A percentile compares a stretch with the other conserved stretches of the same genome.
phyloP scores from a whole-genome alignment of 1,140 invertebrate genomes.

The Drosophila takahashii region DNA sequence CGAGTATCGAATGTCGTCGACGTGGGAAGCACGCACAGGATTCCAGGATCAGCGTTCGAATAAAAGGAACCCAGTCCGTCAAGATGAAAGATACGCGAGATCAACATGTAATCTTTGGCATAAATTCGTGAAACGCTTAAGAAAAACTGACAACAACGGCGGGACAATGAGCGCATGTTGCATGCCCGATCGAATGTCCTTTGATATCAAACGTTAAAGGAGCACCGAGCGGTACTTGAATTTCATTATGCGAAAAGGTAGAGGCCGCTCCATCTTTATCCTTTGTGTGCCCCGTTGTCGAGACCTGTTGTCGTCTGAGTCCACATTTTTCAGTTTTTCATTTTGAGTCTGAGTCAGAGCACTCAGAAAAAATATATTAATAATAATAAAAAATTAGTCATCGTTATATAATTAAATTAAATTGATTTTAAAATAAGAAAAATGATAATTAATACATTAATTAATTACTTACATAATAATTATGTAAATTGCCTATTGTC shows the following conservation, averaged over 20 bases:
- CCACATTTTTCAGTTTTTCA: constrained; percentile 11
- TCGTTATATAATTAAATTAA: too few relatives aligned
- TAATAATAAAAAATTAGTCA: too few relatives aligned
- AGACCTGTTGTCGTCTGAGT: constrained; percentile 70
- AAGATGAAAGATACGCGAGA: constrained; percentile 81
- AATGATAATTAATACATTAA: too few relatives aligned
- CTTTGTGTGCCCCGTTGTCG: constrained; percentile 25
- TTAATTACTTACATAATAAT: too few relatives aligned
- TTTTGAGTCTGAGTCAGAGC: constrained; percentile 46
- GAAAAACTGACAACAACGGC: constrained; percentile 57
- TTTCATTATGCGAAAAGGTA: constrained; percentile 79
- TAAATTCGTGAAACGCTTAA: constrained; percentile 76
- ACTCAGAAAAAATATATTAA: constrained; percentile 3
- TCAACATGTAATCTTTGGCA: constrained; percentile 81
- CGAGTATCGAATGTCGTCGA: constrained; percentile 68
- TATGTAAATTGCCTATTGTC: too few relatives aligned
- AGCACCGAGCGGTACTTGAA: constrained; percentile 74
- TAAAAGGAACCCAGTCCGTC: constrained; percentile 44
- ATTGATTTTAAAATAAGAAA: too few relatives aligned
- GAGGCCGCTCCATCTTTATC: constrained; percentile 18
- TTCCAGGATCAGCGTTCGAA: constrained; percentile 30
- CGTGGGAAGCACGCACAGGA: constrained; percentile 74
- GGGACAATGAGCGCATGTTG: constrained; percentile 72
- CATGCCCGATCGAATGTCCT: constrained; percentile 80
- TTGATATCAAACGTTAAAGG: constrained; percentile 77